Evolutionary conservation across 2,888 invertebrate genomes (phyloP), one percentile per base, ranked within the genome.

Genomic region (Helicoverpa assulta): DNA sequence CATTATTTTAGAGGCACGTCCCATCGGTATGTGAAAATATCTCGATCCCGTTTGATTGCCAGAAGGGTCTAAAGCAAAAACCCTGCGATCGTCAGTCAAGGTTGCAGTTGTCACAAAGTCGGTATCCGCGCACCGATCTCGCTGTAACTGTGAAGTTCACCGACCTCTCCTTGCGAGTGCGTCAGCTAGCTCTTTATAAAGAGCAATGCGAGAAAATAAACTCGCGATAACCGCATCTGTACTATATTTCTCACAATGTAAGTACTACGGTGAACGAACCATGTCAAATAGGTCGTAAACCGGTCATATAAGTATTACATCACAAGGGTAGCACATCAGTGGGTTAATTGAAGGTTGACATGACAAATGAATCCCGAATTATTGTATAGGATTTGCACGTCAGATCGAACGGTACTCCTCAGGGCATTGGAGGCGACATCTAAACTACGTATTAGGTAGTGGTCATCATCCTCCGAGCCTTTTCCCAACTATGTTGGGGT

Each of bases 141-240:
- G 85, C 83, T 89, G 88, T 88, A 89, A 89, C 88, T 90, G 90
- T 86, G 79, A 82, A 83, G 94, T 89, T 93, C 94, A 91, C 84
- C 84, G 92, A 93, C 93, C 94, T 85, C 86, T 86, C 84, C 81
- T 87, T 87, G 88, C 86, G 86, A 90, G 89, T 93, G 93, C 94
- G 94, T 94, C 94, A 94, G 91, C 92, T 91, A 92, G 91, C 92
- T 91, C 91, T 92, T 91, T 92, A 93, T 92, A 92, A 93, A 94
- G 92, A 91, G 93, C 93, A 93, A 93, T 92, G 88, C 90, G 93
- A 94, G 93, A 94, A 94, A 94, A 94, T 94, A 93, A 92, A 92
- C 83, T 75, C 84, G 85, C 88, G 91, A 94, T 94, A 94, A 93
- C 90, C 88, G 90, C 94, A 92, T 93, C 91, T 92, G 92, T 88